Evolutionary conservation across 2,888 invertebrate species (phyloP).

Genomic region (Syrphus vitripennis): DNA sequence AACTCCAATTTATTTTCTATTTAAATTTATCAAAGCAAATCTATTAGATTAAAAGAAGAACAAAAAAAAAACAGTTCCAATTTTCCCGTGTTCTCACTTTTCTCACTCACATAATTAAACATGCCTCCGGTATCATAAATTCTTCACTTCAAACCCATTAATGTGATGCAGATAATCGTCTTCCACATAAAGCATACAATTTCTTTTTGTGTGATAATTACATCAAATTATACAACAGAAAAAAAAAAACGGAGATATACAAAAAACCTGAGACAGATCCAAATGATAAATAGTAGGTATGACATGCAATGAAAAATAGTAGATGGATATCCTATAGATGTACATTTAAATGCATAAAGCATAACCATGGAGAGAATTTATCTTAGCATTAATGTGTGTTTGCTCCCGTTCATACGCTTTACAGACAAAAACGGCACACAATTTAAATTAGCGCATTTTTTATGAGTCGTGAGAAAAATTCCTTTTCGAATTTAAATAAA

Average conservation of each 20-base stretch:
- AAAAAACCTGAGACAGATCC: constrained; percentile 9
- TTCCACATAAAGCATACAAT: constrained; percentile 25
- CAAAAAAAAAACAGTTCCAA: too few relatives aligned
- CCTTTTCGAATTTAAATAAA: constrained; percentile 12
- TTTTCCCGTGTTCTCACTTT: neutral
- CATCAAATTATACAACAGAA: constrained; percentile 31
- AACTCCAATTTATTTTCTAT: too few relatives aligned
- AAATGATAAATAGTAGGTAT: constrained; percentile 10
- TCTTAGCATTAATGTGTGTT: neutral
- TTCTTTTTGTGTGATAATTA: constrained; percentile 37
- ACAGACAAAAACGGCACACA: constrained; percentile 40
- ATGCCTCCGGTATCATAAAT: constrained; percentile 45
- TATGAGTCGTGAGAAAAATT: constrained; percentile 58
- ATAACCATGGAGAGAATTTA: neutral
- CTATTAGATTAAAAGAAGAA: too few relatives aligned
- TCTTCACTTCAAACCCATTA: constrained; percentile 38
- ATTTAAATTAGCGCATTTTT: constrained; percentile 54
- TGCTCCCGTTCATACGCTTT: constrained; percentile 7
- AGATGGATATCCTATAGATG: neutral
- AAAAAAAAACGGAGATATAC: neutral
- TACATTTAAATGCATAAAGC: neutral
- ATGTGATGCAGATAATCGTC: constrained; percentile 41
- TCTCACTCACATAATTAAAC: constrained; percentile 22
- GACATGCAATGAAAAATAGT: constrained; percentile 14
- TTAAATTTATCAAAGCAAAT: too few relatives aligned